phyloP scores from a whole-genome alignment of 2,888 invertebrate species.

The Liopterus haemorrhoidalis region DNA sequence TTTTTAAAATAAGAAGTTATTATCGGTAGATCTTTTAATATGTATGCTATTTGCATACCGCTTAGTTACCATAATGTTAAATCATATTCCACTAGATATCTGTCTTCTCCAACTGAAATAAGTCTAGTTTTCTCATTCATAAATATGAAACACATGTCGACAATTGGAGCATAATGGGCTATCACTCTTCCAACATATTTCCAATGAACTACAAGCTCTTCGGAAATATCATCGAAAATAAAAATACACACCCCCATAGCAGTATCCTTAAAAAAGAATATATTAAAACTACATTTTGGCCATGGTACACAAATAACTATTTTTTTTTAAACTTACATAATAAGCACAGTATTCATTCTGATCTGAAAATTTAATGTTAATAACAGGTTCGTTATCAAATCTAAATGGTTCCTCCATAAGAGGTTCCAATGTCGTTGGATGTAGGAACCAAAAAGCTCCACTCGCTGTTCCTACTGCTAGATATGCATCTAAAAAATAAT shows the following conservation, averaged over 20 bases:
- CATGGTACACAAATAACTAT: neutral
- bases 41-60: neutral
- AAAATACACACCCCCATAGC: constrained; percentile 51
- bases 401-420: constrained; percentile 46
- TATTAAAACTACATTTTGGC: neutral
- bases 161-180: constrained; percentile 55
- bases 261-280: constrained; percentile 46
- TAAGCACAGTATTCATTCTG: constrained; percentile 54
- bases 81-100: constrained; percentile 56
- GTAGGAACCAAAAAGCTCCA: constrained; percentile 55
- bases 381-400: constrained; percentile 47
- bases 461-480: constrained; percentile 55
- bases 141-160: constrained; percentile 52
- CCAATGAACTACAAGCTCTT: too few species aligned
- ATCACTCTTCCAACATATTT: constrained; percentile 54
- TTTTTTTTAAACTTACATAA: constrained; percentile 47
- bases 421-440: constrained; percentile 52
- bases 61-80: constrained; percentile 45
- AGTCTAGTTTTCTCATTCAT: constrained; percentile 45
- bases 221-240: constrained; percentile 33
- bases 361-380: constrained; percentile 50
- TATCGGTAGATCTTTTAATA: neutral
- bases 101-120: constrained; percentile 55
- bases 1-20: too few species aligned
- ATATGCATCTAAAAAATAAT: constrained; percentile 50